A percentile compares a stretch with the other conserved stretches of the same genome.
phyloP scores from a whole-genome alignment of 2,113 vertebrate species.

The Lepus americanus region DNA sequence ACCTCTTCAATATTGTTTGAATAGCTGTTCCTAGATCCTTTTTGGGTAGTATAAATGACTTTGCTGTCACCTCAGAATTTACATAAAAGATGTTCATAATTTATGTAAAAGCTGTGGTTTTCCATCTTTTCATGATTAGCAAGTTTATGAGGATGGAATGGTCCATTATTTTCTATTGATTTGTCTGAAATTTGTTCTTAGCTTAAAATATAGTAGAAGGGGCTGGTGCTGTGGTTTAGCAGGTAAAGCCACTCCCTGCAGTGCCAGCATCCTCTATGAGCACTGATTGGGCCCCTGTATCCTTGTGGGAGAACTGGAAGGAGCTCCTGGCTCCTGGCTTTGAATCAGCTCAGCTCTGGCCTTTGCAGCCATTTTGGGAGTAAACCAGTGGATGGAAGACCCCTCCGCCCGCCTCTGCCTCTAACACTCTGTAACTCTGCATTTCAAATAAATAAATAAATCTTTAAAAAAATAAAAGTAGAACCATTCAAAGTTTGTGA shows the following conservation, averaged over 20 bases:
- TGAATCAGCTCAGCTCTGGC: too few species aligned
- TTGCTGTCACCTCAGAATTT: slow-evolving; percentile 57
- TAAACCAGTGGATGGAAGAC: too few species aligned
- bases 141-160: slow-evolving; percentile 82
- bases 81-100: slow-evolving; percentile 67
- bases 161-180: slow-evolving; percentile 75
- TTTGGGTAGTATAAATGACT: not conserved
- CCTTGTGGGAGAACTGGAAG: too few species aligned
- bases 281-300: too few species aligned
- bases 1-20: not conserved
- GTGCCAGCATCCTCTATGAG: too few species aligned
- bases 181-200: slow-evolving; percentile 61
- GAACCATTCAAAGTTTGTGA: slow-evolving; percentile 35
- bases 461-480: slow-evolving; percentile 43
- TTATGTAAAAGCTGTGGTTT: slow-evolving; percentile 55
- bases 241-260: too few species aligned
- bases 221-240: too few species aligned
- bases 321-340: too few species aligned
- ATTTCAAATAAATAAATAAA: too few species aligned
- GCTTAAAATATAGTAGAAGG: slow-evolving; percentile 26
- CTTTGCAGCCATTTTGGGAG: too few species aligned
- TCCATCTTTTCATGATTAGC: slow-evolving; percentile 77
- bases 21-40: not conserved
- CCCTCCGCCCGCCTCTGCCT: too few species aligned
- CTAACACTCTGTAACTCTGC: too few species aligned